Conservation (phyloP, 2,888 invertebrate species). For the Amphipoea lucens region DNA sequence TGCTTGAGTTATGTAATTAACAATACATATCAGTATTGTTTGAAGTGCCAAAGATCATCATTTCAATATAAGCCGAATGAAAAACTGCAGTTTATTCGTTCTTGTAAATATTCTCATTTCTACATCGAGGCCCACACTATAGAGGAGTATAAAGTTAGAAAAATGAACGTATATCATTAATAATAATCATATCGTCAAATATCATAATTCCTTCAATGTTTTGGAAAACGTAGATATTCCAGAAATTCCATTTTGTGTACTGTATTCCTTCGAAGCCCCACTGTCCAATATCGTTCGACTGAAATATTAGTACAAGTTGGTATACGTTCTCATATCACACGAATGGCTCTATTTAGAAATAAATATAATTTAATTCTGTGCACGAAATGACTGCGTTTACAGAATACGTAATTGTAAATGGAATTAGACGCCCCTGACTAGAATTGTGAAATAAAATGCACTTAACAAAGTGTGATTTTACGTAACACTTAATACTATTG, state of each 20-base stretch:
- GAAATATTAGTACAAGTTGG: constrained; percentile 69
- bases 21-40: constrained; percentile 58
- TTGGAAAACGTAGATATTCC: constrained; percentile 52
- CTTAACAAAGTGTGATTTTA: constrained; percentile 13
- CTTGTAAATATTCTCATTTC: constrained; percentile 33
- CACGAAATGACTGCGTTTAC: constrained; percentile 51
- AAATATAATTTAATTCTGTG: constrained; percentile 41
- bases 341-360: constrained; percentile 54
- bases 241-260: constrained; percentile 45
- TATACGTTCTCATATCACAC: constrained; percentile 73
- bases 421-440: constrained; percentile 41
- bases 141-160: constrained; percentile 39
- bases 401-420: constrained; percentile 44
- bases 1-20: constrained; percentile 10
- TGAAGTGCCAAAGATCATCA: constrained; percentile 55
- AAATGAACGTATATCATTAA: constrained; percentile 50
- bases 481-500: neutral
- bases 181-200: constrained; percentile 63
- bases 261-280: constrained; percentile 24
- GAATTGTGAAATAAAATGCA: constrained; percentile 24
- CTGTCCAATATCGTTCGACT: constrained; percentile 59
- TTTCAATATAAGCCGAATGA: constrained; percentile 5
- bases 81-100: neutral
- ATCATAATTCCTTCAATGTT: constrained; percentile 53
- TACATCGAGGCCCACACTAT: constrained; percentile 40